Base-by-base conservation (phyloP, 2,797 vertebrate genomes). In the Acipenser ruthenus region DNA sequence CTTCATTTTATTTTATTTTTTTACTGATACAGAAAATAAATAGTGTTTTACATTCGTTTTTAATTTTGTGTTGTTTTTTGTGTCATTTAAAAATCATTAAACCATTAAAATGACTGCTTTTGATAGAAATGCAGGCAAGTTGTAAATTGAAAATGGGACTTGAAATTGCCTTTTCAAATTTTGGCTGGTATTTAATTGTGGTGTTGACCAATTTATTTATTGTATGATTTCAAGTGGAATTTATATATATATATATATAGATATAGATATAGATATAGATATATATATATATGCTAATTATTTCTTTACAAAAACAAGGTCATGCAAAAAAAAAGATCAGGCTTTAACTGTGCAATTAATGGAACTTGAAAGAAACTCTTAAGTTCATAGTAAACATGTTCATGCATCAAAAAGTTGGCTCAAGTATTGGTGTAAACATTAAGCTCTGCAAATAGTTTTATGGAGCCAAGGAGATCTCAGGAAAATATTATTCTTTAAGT, bases 401-500 rank as follows among this genome's bases (percentile, higher is more conserved):
- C 63, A 65, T 63, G 67, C 68, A 60, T 62, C 65, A 53, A 50
- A 37, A 37, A 37, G 37, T 37, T 37, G 37, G 37, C 37, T 37
- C 5, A 1, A 62, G 73, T 66, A 65, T 62, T 62, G 72, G 13
- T 72, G 72, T 76, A 81, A 81, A 83, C 72, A 68, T 73, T 65
- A 60, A 65, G 69, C 75, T 74, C 71, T 72, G 79, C 84, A 83
- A 82, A 78, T 70, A 76, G 68, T 84, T 81, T 74, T 74, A 78
- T 73, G 68, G 66, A 69, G 72, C 71, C 64, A 73, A 75, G 79
- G 66, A 18, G 58, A 70, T 74, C 76, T 76, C 70, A 75, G 79
- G 70, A 78, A 85, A 85, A 81, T 82, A 82, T 79, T 71, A 68
- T 79, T 78, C 78, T 81, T 78, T 63, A 72, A 75, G 77, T 66